Evolutionary conservation across 2,113 vertebrate species (phyloP), one percentile per base, ranked within the genome.

Genomic region (Tamias sibiricus): DNA sequence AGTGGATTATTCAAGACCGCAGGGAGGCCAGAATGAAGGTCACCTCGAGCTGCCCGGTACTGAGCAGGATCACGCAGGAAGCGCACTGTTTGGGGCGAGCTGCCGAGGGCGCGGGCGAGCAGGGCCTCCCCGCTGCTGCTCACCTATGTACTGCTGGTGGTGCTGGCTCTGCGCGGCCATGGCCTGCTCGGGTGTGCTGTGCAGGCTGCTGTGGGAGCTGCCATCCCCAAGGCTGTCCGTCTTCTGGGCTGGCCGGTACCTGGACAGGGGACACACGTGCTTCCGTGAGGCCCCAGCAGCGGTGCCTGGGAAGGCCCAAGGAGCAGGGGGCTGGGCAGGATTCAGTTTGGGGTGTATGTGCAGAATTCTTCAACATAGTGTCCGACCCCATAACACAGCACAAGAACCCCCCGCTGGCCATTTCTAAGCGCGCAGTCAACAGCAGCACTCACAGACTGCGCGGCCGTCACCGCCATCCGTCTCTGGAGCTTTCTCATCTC

Each of bases 81-180:
- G 47, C 12, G 47, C 2, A 12, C 47, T 2, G 47, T 49, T 10
- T 10, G 47, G 10, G 13, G 47, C 2, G 12, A 5, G 47, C 47
- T 12, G 10, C 13, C 47, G 47, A 13, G 47, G 11, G 47, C 47
- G 47, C 11, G 47, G 11, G 47, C 47, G n/a, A 49, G 47, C 47
- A 49, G 47, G 47, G 13, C 47, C 47, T 12, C 47, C 10, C 47
- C 2, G 10, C 44, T 49, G 47, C 47, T n/a, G 47, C 98, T 99
- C 98, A 99, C 99, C 99, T 47, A 99, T 99, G 98, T 99, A 99
- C 95, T 99, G 99, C 98, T 99, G 99, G 97, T 99, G 99, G 76
- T 99, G 99, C 85, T 99, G 99, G 96, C 99, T 99, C 96, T 99
- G 99, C 13, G 99, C 99, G 0, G 99, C 99, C 54, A 99, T 98